Conservation (phyloP, 2,888 invertebrate genomes). For the Stramonita haemastoma region DNA sequence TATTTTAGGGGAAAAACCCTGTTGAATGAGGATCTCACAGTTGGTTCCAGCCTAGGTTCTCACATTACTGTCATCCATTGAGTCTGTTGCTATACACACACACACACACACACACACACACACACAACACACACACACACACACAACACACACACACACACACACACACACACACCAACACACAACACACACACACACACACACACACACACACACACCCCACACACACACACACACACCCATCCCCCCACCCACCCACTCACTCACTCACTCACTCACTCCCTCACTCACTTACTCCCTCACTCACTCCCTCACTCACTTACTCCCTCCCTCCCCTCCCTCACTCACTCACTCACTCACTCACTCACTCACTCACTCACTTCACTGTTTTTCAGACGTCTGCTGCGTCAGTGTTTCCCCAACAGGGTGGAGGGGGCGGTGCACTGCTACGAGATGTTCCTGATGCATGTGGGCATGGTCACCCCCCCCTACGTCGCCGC, state of each 20-base stretch:
- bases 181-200: neutral
- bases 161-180: neutral
- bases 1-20: too few relatives aligned
- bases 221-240: neutral
- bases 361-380: neutral
- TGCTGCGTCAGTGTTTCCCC: conserved; percentile 68
- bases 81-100: neutral
- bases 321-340: neutral
- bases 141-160: neutral
- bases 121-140: neutral
- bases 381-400: conserved; percentile 53
- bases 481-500: conserved; percentile 64
- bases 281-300: neutral
- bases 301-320: neutral
- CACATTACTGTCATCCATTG: too few relatives aligned
- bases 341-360: neutral
- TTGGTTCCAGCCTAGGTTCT: too few relatives aligned
- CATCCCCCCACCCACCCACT: too few relatives aligned
- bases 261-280: neutral
- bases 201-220: neutral
- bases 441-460: conserved; percentile 70
- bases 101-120: neutral
- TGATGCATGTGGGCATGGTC: conserved; percentile 70
- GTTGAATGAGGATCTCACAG: too few relatives aligned
- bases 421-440: conserved; percentile 58